A percentile compares a stretch with the other conserved stretches of the same genome.
Evolutionary conservation across 1,140 invertebrate species (phyloP).

Genomic region (Gonioctena quinquepunctata): DNA sequence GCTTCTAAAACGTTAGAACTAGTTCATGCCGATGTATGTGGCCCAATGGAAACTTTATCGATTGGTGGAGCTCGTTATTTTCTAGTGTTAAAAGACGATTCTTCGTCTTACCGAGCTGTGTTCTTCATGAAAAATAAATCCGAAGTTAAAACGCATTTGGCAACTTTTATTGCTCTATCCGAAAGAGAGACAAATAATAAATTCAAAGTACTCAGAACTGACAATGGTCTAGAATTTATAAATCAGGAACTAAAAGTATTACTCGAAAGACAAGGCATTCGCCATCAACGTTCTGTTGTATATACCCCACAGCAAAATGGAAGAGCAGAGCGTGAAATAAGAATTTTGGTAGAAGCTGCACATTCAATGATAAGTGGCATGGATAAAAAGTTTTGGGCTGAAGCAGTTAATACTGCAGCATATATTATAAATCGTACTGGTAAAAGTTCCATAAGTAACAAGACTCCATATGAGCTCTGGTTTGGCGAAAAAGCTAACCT

Average conservation of each 20-base stretch:
- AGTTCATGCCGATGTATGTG: conserved; percentile 49
- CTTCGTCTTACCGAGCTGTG: conserved; percentile 34
- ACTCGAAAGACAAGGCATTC: conserved; percentile 41
- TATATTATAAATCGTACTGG: conserved; percentile 54
- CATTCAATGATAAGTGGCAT: conserved; percentile 48
- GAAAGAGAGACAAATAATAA: conserved; percentile 48
- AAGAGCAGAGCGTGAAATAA: conserved; percentile 53
- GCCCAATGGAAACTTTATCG: conserved; percentile 45
- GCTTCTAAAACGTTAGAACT: conserved; percentile 5
- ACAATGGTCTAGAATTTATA: conserved; percentile 56
- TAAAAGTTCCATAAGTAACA: conserved; percentile 39
- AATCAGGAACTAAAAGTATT: conserved; percentile 50
- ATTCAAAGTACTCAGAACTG: conserved; percentile 52
- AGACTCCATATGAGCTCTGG: conserved; percentile 53
- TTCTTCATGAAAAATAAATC: conserved; percentile 42
- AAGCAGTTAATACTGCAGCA: conserved; percentile 51
- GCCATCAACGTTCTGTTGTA: conserved; percentile 49
- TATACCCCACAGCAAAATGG: conserved; percentile 61
- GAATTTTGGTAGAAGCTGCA: conserved; percentile 56
- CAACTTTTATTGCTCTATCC: conserved; percentile 48
- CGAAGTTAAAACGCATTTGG: conserved; percentile 29
- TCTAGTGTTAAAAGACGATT: conserved; percentile 50
- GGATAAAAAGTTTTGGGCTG: conserved; percentile 51
- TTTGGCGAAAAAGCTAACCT: conserved; percentile 39
- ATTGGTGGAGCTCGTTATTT: conserved; percentile 49